Percentiles rank a stretch among this genome's conserved stretches.
phyloP scores from a whole-genome alignment of 1,140 invertebrate species.

The Ditylenchus dipsaci region DNA sequence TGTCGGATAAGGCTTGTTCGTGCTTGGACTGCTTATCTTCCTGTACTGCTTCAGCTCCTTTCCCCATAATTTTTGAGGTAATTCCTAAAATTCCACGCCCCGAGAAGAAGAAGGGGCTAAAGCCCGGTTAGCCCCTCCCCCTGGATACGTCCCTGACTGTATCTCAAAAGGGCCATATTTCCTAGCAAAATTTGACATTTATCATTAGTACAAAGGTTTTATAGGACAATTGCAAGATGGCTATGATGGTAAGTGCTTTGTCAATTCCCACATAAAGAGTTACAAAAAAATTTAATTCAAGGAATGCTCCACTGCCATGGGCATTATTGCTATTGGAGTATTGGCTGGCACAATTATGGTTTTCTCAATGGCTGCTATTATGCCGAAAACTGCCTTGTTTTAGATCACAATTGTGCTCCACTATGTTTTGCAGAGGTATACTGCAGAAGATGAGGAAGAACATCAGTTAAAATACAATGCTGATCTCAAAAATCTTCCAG shows the following conservation, averaged over 20 bases:
- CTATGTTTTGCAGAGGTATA: conserved; percentile 36
- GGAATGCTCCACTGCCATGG: conserved; percentile 40
- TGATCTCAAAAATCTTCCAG: neutral
- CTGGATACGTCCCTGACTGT: too few relatives aligned
- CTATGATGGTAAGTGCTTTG: conserved; percentile 18
- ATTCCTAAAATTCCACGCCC: conserved; percentile 4
- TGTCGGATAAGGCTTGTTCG: conserved; percentile 31
- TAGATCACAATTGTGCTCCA: conserved; percentile 39
- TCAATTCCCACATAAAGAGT: too few relatives aligned
- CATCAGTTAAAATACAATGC: neutral
- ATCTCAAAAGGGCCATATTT: too few relatives aligned
- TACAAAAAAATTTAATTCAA: too few relatives aligned
- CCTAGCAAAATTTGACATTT: too few relatives aligned
- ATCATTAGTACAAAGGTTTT: neutral
- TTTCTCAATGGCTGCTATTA: conserved; percentile 12
- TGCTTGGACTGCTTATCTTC: conserved; percentile 33
- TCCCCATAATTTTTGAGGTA: conserved; percentile 42
- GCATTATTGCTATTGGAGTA: conserved; percentile 25
- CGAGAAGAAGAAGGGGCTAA: too few relatives aligned
- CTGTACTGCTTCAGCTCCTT: conserved; percentile 23
- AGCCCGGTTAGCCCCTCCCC: too few relatives aligned
- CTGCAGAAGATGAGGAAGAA: conserved; percentile 28
- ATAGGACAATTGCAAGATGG: conserved; percentile 41
- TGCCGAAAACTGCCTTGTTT: conserved; percentile 15
- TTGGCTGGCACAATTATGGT: conserved; percentile 23